Conservation (phyloP, 2,888 invertebrate species). For the Thymelicus sylvestris region DNA sequence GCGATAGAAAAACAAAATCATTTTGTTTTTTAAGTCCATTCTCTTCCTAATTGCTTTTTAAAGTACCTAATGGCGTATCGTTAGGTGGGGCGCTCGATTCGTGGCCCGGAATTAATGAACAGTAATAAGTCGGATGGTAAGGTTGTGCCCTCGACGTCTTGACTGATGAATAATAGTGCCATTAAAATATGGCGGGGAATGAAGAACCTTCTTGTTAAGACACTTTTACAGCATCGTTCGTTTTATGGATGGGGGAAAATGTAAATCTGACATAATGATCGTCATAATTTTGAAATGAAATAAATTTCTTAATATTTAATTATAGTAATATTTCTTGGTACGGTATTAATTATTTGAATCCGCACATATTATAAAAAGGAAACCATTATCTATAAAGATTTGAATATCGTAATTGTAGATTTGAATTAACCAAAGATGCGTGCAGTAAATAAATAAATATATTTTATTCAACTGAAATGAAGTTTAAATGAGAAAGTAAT, state of each 20-base stretch:
- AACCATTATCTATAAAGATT: no score
- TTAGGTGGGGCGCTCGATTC: constrained; percentile 58
- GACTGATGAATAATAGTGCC: constrained; percentile 55
- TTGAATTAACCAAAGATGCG: no score
- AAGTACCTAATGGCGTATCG: constrained; percentile 63
- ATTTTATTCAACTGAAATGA: no score
- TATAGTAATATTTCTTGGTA: no score
- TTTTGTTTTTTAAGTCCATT: constrained; percentile 25
- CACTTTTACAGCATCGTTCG: constrained; percentile 34
- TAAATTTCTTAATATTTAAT: neutral
- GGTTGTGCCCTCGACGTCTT: constrained; percentile 49
- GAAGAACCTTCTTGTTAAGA: constrained; percentile 39
- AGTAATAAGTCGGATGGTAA: constrained; percentile 61
- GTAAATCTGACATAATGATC: neutral
- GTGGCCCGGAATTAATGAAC: constrained; percentile 66
- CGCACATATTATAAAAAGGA: no score
- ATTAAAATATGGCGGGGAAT: constrained; percentile 43
- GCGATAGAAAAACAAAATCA: constrained; percentile 9
- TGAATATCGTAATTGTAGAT: no score
- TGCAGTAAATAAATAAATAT: no score
- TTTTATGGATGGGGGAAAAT: constrained; percentile 22
- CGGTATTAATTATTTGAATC: no score
- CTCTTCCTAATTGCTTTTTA: constrained; percentile 56
- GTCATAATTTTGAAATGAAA: neutral
- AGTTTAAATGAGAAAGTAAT: no score